Percentiles rank a stretch among this genome's conserved stretches.
phyloP scores from a whole-genome alignment of 2,888 invertebrate genomes.

The Agrochola lychnidis region DNA sequence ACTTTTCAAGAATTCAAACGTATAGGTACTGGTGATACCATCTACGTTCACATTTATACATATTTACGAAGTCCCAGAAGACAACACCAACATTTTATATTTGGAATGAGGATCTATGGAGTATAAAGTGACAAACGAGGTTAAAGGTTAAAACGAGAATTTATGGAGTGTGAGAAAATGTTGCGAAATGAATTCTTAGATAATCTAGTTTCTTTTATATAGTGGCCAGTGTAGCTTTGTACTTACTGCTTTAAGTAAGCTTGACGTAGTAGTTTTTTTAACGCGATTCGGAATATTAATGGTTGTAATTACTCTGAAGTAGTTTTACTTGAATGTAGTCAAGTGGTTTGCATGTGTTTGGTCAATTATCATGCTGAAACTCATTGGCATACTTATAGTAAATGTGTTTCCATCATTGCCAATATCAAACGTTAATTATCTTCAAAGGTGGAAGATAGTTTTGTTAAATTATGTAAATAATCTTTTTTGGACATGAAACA shows the following conservation, averaged over 20 bases:
- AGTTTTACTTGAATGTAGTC: neutral
- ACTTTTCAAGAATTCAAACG: neutral
- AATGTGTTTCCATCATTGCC: neutral
- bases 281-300: slow-evolving; percentile 26
- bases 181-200: slow-evolving; percentile 55
- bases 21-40: neutral
- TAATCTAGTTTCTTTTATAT: slow-evolving; percentile 57
- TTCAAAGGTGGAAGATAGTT: neutral
- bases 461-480: neutral
- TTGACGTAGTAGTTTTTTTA: slow-evolving; percentile 41
- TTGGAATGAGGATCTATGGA: slow-evolving; percentile 56
- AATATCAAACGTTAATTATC: neutral
- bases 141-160: slow-evolving; percentile 52
- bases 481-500: neutral
- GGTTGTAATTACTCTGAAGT: slow-evolving; percentile 24
- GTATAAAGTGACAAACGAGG: slow-evolving; percentile 56
- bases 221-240: slow-evolving; percentile 34
- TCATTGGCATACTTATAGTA: neutral
- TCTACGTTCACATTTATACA: slow-evolving; percentile 13
- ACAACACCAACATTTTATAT: slow-evolving; percentile 50
- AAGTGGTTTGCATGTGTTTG: neutral
- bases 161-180: slow-evolving; percentile 57
- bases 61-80: slow-evolving; percentile 40
- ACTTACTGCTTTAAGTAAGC: slow-evolving; percentile 18
- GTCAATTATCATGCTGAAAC: neutral